A percentile compares a stretch with the other conserved stretches of the same genome.
Conservation (phyloP, 2,113 vertebrate genomes). For the Dolichotis patagonum region DNA sequence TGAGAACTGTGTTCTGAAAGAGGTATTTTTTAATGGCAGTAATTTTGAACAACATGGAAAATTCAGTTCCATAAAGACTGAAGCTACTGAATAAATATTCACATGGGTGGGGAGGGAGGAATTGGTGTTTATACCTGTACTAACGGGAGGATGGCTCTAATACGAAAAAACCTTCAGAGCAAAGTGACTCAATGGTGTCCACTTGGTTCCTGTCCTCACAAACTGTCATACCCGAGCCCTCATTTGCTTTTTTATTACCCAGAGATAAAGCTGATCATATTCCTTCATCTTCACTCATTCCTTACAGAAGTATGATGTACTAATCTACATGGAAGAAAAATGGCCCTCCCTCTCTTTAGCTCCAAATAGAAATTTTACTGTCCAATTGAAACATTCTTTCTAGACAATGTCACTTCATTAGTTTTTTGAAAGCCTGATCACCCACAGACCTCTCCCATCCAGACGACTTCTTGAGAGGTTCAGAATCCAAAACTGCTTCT, state of each 20-base stretch:
- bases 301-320: neutral
- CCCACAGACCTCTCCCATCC: neutral
- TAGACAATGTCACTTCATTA: conserved; percentile 41
- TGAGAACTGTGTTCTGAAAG: neutral
- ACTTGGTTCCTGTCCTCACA: neutral
- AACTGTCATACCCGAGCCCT: neutral
- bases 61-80: neutral
- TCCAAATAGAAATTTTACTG: conserved; percentile 27
- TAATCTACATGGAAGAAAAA: neutral
- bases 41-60: neutral
- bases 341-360: neutral
- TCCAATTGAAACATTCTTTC: conserved; percentile 45
- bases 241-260: neutral
- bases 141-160: neutral
- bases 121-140: neutral
- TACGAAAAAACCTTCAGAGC: neutral
- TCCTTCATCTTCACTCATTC: neutral
- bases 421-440: neutral
- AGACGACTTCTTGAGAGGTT: neutral
- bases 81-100: neutral
- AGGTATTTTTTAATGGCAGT: neutral
- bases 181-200: neutral
- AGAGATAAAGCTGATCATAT: neutral
- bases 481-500: conserved; percentile 42
- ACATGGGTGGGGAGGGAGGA: neutral